phyloP scores from a whole-genome alignment of 1,140 invertebrate species.

The Globodera rostochiensis region DNA sequence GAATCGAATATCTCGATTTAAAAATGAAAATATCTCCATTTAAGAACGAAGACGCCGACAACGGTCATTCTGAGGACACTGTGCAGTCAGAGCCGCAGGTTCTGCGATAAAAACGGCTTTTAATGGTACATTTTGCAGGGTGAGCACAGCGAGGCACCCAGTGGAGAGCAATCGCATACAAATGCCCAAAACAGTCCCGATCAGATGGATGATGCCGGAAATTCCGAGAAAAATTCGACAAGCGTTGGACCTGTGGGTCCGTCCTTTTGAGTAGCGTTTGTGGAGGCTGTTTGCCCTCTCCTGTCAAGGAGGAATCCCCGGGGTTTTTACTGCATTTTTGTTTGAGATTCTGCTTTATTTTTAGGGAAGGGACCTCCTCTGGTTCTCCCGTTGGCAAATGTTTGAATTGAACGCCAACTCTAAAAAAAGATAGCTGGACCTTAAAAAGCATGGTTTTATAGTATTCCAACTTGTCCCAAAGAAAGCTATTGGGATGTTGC shows the following conservation, averaged over 20 bases:
- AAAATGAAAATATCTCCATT: background rate
- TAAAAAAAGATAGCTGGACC: no score
- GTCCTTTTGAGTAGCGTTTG: conserved; percentile 1
- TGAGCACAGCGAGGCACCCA: background rate
- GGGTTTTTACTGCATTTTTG: no score
- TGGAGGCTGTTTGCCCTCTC: background rate
- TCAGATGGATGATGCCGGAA: background rate
- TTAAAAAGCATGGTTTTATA: no score
- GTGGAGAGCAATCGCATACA: no score
- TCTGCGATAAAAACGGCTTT: background rate
- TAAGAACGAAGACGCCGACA: no score
- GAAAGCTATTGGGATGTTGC: no score
- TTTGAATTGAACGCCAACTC: no score
- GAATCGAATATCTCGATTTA: background rate
- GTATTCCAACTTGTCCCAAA: no score
- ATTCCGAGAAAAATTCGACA: background rate
- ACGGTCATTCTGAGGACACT: background rate
- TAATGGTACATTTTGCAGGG: background rate
- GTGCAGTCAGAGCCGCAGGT: background rate
- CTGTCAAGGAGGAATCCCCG: no score
- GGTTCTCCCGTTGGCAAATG: no score
- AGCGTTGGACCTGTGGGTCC: background rate
- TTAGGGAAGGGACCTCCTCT: no score
- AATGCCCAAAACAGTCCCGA: background rate
- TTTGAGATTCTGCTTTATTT: no score